phyloP scores from a whole-genome alignment of 2,888 invertebrate genomes.

The Chromoteleia sp. region DNA sequence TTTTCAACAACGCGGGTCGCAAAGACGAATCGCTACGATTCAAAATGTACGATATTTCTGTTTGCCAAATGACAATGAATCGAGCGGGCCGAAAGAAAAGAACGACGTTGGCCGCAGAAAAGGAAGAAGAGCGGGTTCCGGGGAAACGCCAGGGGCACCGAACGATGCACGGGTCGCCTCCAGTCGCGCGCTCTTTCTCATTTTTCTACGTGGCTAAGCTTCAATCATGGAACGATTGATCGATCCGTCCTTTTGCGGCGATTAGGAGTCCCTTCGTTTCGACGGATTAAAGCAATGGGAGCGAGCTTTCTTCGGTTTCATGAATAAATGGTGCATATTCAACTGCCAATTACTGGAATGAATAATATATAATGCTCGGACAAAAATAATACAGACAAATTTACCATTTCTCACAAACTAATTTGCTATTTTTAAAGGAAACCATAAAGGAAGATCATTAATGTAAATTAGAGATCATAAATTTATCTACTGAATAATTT shows the following conservation, averaged over 20 bases:
- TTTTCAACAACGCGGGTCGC: no score
- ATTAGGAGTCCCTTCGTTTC: slow-evolving; percentile 71
- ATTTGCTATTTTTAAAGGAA: no score
- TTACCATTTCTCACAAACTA: no score
- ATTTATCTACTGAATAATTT: no score
- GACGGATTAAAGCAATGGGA: slow-evolving; percentile 2
- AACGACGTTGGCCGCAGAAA: slow-evolving; percentile 49
- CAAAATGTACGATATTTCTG: no score
- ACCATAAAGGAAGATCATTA: no score
- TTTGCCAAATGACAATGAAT: no score
- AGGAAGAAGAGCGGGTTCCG: slow-evolving; percentile 62
- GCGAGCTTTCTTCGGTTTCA: slow-evolving; percentile 11
- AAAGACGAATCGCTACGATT: no score
- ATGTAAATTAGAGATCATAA: no score
- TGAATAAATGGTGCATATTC: background rate
- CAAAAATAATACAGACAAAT: no score
- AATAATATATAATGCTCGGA: no score
- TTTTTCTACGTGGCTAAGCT: slow-evolving; percentile 78
- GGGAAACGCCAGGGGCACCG: slow-evolving; percentile 63
- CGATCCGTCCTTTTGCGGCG: slow-evolving; percentile 71
- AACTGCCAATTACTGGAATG: slow-evolving; percentile 16
- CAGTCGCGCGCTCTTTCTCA: slow-evolving; percentile 67
- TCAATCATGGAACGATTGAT: slow-evolving; percentile 74
- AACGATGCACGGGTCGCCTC: slow-evolving; percentile 58
- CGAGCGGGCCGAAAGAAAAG: no score